phyloP scores from a whole-genome alignment of 2,888 invertebrate genomes.

The Trichopoda pennipes region DNA sequence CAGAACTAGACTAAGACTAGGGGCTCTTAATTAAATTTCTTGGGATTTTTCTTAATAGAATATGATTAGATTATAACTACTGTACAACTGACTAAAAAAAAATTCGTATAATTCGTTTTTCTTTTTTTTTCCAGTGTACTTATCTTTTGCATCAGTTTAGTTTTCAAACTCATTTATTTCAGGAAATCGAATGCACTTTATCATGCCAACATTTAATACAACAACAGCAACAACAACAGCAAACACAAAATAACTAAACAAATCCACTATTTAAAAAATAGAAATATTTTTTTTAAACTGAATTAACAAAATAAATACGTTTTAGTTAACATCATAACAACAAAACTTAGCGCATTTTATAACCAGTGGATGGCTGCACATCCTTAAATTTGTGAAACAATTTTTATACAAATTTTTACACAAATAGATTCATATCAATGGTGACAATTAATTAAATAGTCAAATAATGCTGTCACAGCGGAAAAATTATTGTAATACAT shows the following conservation, averaged over 20 bases:
- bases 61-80: background rate
- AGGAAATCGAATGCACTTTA: constrained; percentile 68
- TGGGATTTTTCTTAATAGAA: too few species aligned
- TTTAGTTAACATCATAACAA: too few species aligned
- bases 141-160: constrained; percentile 6
- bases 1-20: too few species aligned
- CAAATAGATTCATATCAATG: constrained; percentile 65
- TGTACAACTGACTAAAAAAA: background rate
- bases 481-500: constrained; percentile 57
- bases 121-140: background rate
- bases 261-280: background rate
- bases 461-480: constrained; percentile 61
- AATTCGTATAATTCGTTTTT: background rate
- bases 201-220: constrained; percentile 51
- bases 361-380: constrained; percentile 8
- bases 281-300: background rate
- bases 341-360: constrained; percentile 30
- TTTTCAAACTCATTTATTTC: constrained; percentile 61
- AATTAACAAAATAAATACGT: constrained; percentile 7
- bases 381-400: constrained; percentile 23
- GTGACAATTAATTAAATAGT: constrained; percentile 68
- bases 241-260: constrained; percentile 2
- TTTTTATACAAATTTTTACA: constrained; percentile 16
- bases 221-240: too few species aligned
- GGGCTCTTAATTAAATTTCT: too few species aligned